Base-by-base conservation (phyloP, 2,888 invertebrate genomes). In the Drosophila fungiperda region DNA sequence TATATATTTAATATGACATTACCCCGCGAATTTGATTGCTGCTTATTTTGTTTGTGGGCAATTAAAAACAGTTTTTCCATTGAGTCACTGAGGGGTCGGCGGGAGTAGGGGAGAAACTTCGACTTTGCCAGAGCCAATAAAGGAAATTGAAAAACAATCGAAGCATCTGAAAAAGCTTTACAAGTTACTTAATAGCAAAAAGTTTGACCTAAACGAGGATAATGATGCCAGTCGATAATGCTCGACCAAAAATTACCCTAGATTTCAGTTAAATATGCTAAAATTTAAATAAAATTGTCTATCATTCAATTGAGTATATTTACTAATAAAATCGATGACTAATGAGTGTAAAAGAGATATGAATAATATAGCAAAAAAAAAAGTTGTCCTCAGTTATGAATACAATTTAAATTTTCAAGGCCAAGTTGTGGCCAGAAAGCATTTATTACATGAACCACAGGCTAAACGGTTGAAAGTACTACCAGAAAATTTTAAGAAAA, bases 131-230 rank as follows among this genome's bases (percentile, higher is more conserved):
- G 29, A 55, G 29, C 11, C 6, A 12, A 23, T 33, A 33, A 42
- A 33, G 53, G 26, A 65, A 73, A 72, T 71, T 50, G 72, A 1
- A 65, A 66, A 73, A 66, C 53, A 71, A 71, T 71, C 55, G 42
- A 59, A 40, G 15, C 29, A 49, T 45, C n/a, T 62, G 35, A 38
- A 7, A 26, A 62, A 57, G 40, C 32, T 57, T 57, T 2, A 15
- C 20, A n/a, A n/a, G 5, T 15, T 38, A 20, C 12, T 36, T 57
- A 32, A 57, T 57, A 12, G 40, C 20, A 8, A 26, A 57, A 57
- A 42, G 57, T 32, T 42, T 5, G 15, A 20, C 36, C 29, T 8
- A n/a, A 55, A 2, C 49, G 49, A 17, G 23, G 5, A 15, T 26
- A 49, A 49, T 26, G 26, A 5, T 6, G 17, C 9, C 6, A 49